A percentile compares a stretch with the other conserved stretches of the same genome.
These are phyloP conservation scores for Hoplodrina blanda DNA, from an alignment of 2,888 invertebrate genomes.

Conservation along the genomic window DNA sequence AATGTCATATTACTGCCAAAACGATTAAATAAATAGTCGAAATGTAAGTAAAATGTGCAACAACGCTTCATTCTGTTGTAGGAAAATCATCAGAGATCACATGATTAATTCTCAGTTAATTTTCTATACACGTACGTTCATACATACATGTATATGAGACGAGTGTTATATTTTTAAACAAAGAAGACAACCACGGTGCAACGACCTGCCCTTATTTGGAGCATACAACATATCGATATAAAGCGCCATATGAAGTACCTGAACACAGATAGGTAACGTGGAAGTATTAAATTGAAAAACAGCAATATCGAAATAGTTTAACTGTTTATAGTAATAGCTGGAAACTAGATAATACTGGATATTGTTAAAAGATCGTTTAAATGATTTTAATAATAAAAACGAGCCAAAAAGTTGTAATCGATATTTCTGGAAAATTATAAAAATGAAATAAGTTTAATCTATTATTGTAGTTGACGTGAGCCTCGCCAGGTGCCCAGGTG, in stretches of 20 bases:
- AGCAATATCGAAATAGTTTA: constrained; percentile 12
- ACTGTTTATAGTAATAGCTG: constrained; percentile 5
- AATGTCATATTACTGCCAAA: constrained; percentile 1
- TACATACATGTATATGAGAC: constrained; percentile 68
- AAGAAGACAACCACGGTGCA: constrained; percentile 80
- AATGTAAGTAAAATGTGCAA: constrained; percentile 18
- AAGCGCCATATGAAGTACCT: constrained; percentile 65
- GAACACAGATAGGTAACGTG: constrained; percentile 40
- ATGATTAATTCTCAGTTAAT: constrained; percentile 78
- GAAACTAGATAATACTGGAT: constrained; percentile 30
- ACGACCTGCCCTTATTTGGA: constrained; percentile 87
- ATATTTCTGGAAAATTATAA: constrained; percentile 77
- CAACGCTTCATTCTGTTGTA: constrained; percentile 53
- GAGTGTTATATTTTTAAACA: constrained; percentile 86
- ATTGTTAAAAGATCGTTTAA: constrained; percentile 14
- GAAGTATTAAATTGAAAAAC: constrained; percentile 30
- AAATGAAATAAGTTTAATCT: constrained; percentile 79
- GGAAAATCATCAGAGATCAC: constrained; percentile 57
- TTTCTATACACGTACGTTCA: constrained; percentile 81
- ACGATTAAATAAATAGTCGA: constrained; percentile 5
- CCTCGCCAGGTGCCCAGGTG: constrained; percentile 87
- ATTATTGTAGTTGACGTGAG: constrained; percentile 83
- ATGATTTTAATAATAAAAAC: constrained; percentile 35
- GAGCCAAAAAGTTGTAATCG: constrained; percentile 65
- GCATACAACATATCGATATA: constrained; percentile 76